Conservation (phyloP, 2,888 invertebrate genomes). For the Ennomos fuscantarius region DNA sequence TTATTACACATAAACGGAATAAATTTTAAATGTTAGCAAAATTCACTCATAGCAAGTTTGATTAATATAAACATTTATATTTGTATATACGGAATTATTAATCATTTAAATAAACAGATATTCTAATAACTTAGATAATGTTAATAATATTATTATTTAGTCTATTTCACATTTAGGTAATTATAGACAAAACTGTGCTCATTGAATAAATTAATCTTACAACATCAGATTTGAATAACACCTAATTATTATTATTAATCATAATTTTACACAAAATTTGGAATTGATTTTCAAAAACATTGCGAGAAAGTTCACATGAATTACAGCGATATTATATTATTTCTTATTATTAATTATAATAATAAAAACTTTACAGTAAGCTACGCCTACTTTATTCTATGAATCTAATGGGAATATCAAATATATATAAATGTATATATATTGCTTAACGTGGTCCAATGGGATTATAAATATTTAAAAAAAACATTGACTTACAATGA, state of each 20-base stretch:
- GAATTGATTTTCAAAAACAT: slow-evolving; percentile 22
- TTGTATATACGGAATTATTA: too few species aligned
- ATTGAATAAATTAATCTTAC: not conserved
- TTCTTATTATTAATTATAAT: slow-evolving; percentile 37
- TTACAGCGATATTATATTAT: slow-evolving; percentile 51
- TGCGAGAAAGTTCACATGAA: slow-evolving; percentile 47
- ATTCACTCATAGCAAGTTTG: too few species aligned
- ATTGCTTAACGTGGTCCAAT: slow-evolving; percentile 84
- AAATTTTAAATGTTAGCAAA: not conserved
- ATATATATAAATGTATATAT: slow-evolving; percentile 77
- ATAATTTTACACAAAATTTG: slow-evolving; percentile 12
- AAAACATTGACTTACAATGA: slow-evolving; percentile 26
- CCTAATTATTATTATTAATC: slow-evolving; percentile 9
- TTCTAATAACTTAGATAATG: not conserved
- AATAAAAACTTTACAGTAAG: slow-evolving; percentile 76
- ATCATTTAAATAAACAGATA: not conserved
- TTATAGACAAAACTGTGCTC: too few species aligned
- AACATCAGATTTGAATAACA: slow-evolving; percentile 18
- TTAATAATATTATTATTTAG: not conserved
- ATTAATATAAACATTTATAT: too few species aligned
- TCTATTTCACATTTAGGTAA: too few species aligned
- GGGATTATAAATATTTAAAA: slow-evolving; percentile 49
- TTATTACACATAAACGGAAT: not conserved
- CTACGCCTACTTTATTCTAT: slow-evolving; percentile 73
- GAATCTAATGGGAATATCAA: slow-evolving; percentile 71